Base-by-base conservation (phyloP, 2,113 vertebrate genomes). In the Bos javanicus region DNA sequence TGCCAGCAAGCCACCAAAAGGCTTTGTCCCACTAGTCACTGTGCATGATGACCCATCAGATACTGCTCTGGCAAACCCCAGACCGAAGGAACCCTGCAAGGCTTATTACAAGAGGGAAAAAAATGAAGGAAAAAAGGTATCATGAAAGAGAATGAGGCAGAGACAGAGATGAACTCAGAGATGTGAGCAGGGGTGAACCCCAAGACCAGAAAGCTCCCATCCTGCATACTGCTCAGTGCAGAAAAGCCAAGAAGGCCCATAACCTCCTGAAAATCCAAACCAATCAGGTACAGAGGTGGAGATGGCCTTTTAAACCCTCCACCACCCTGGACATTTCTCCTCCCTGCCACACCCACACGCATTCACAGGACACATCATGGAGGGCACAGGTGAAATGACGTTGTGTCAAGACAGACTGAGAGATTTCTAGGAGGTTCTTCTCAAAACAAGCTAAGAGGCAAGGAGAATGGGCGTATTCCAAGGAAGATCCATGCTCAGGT, bases 361-460 rank as follows among this genome's bases (percentile, higher is more conserved):
- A 25, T 84, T n/a, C 80, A 82, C 2, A 39, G 46, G 28, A 83
- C 9, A 56, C 48, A 52, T 59, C 14, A 11, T 0, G 3, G 48
- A 57, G 7, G 48, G n/a, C 80, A 74, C 33, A 33, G 39, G 86
- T 2, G n/a, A 90, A 5, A 16, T 10, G 14, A 59, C 12, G 7
- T 74, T 48, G 43, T 11, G 25, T 43, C 39, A 64, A 90, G 64
- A 92, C 0, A 11, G 78, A 56, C 21, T 48, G n/a, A 0, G 76
- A 86, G 56, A 89, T 71, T 81, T 82, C 54, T 62, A 94, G 62
- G 54, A 90, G 59, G 56, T 56, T 97, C 90, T 94, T 91, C 86
- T 81, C 86, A 78, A 94, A 84, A 95, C 82, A 97, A 91, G 89
- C 93, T 84, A 81, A 85, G 30, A 90, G 67, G 67, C 87, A 96